Conservation (phyloP, 2,888 invertebrate genomes). For the Belgica antarctica region DNA sequence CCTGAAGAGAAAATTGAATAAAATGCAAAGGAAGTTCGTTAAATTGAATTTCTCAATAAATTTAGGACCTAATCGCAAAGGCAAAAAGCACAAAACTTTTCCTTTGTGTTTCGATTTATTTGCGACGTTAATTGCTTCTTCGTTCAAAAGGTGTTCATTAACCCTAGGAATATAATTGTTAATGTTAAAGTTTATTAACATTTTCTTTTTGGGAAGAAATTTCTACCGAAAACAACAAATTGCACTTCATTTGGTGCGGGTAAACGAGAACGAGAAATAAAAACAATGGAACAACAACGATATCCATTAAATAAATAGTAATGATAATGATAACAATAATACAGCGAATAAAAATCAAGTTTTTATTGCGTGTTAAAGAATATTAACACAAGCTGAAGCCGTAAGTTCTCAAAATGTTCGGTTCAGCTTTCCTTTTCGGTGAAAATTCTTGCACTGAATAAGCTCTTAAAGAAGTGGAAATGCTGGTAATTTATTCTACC, state of each 20-base stretch:
- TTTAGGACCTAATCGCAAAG: too few species aligned
- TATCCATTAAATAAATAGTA: conserved; percentile 36
- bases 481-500: conserved; percentile 18
- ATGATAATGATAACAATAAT: conserved; percentile 42
- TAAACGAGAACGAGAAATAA: too few species aligned
- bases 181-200: conserved; percentile 34
- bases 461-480: conserved; percentile 1
- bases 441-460: conserved; percentile 12
- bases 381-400: conserved; percentile 29
- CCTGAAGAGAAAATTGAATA: conserved; percentile 63
- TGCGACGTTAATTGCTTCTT: conserved; percentile 34
- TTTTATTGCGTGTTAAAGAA: conserved; percentile 43
- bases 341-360: conserved; percentile 42
- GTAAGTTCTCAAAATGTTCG: conserved; percentile 17
- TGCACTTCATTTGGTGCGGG: too few species aligned
- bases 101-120: conserved; percentile 4
- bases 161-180: conserved; percentile 41
- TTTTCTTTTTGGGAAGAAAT: conserved; percentile 15
- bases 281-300: conserved; percentile 27
- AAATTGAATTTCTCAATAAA: neutral
- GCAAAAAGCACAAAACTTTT: conserved; percentile 12
- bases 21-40: neutral
- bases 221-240: conserved; percentile 22
- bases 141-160: conserved; percentile 38
- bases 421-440: neutral